Evolutionary conservation across 2,113 vertebrate species (phyloP), one percentile per base, ranked within the genome.

Genomic region (Ursus arctos): DNA sequence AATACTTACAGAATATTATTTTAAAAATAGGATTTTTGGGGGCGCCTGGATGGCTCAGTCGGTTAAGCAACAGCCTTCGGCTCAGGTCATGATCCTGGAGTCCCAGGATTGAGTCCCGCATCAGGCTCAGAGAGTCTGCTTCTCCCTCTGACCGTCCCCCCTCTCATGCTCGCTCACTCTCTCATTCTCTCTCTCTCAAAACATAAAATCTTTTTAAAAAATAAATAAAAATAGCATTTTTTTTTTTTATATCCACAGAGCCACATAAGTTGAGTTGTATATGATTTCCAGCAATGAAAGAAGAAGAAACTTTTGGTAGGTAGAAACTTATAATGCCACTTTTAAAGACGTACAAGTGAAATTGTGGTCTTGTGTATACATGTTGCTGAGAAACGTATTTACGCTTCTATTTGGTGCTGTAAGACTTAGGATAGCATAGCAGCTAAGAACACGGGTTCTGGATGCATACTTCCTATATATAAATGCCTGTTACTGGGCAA

Each of bases 281-380:
- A 49, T 67, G 8, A 72, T 59, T 96, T 92, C n/a, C 40, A 80
- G 79, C 85, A 91, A 77, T 74, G 16, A 76, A 92, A 85, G 40
- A 67, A 85, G 15, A 80, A 51, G 28, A 33, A 47, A 19, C 2
- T 89, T 87, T 76, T 24, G 26, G 19, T 69, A 79, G 69, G 21
- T 33, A 76, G 53, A 96, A 71, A 85, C 40, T 67, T 74, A 88
- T 36, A 77, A 77, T 47, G 21, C 3, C 19, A 61, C 51, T 82
- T 93, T 93, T 24, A 88, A 77, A 72, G 36, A 74, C 43, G 28
- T n/a, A 82, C 6, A 88, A 22, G 51, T 91, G 63, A 86, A 89
- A 88, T 21, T 71, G 57, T 72, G 22, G 14, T 79, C 14, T 31
- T 40, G 2, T 59, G 8, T 91, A 1, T 67, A 83, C 12, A 31